Conservation (phyloP, 1,140 invertebrate species). For the Scaptomyza pallida region DNA sequence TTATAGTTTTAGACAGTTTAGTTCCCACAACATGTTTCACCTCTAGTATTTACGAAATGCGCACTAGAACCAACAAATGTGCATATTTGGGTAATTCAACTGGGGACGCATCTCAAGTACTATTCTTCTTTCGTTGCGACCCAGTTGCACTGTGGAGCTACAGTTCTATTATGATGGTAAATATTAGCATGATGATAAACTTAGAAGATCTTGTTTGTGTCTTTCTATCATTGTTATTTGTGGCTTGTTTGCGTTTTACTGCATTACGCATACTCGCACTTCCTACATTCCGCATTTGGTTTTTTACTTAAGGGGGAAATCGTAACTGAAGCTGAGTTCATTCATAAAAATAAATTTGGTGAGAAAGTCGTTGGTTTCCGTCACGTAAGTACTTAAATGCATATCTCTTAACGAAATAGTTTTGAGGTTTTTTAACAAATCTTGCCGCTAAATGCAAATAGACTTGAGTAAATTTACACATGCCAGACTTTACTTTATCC, state of each 20-base stretch:
- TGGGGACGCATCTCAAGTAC: conserved; percentile 17
- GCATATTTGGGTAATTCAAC: conserved; percentile 19
- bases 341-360: conserved; percentile 71
- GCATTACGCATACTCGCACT: conserved; percentile 83
- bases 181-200: conserved; percentile 69
- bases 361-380: conserved; percentile 47
- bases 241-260: conserved; percentile 72
- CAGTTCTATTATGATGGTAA: conserved; percentile 46
- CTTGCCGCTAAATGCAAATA: conserved; percentile 74
- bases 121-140: conserved; percentile 38
- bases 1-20: not conserved
- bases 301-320: not conserved
- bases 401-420: conserved; percentile 47
- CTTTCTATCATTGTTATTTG: conserved; percentile 33
- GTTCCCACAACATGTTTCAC: conserved; percentile 42
- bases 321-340: conserved; percentile 56
- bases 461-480: conserved; percentile 53
- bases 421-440: conserved; percentile 51
- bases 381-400: conserved; percentile 8
- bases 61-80: conserved; percentile 20
- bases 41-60: conserved; percentile 30
- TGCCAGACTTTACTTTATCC: conserved; percentile 40
- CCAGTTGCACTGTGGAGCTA: conserved; percentile 57
- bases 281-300: conserved; percentile 36
- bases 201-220: conserved; percentile 29